Conservation (phyloP, 2,888 invertebrate species). For the Platycheirus albimanus region DNA sequence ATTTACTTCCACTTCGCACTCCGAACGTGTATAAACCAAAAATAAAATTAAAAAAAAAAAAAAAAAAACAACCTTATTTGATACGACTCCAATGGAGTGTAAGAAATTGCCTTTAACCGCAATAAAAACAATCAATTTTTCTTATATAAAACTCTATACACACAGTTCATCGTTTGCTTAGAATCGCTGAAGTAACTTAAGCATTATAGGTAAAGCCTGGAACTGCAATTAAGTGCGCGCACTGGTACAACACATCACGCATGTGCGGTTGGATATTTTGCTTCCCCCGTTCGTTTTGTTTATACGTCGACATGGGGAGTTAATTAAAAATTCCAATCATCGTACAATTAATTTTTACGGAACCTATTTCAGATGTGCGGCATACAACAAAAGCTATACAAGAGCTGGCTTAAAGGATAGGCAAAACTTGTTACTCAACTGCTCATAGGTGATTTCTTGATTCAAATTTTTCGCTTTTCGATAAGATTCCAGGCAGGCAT, state of each 20-base stretch:
- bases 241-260: conserved; percentile 49
- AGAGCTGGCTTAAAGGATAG: conserved; percentile 49
- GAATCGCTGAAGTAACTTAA: conserved; percentile 48
- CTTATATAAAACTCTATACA: conserved; percentile 24
- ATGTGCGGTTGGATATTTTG: conserved; percentile 44
- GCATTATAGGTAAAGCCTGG: conserved; percentile 32
- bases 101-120: conserved; percentile 48
- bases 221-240: conserved; percentile 25
- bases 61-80: background rate
- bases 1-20: background rate
- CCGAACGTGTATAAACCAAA: no score
- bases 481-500: conserved; percentile 63
- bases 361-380: conserved; percentile 71
- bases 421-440: conserved; percentile 67
- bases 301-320: conserved; percentile 51
- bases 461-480: conserved; percentile 62
- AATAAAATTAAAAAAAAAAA: no score
- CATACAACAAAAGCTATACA: conserved; percentile 62
- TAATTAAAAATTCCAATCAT: conserved; percentile 75
- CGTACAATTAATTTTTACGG: conserved; percentile 72
- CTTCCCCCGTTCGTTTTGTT: conserved; percentile 42
- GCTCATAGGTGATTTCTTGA: conserved; percentile 61
- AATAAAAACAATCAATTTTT: conserved; percentile 57
- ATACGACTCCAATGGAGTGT: conserved; percentile 42
- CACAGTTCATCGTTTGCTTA: conserved; percentile 24